Base-by-base conservation (phyloP, 2,888 invertebrate species). In the Brachynemurus nebulosus region DNA sequence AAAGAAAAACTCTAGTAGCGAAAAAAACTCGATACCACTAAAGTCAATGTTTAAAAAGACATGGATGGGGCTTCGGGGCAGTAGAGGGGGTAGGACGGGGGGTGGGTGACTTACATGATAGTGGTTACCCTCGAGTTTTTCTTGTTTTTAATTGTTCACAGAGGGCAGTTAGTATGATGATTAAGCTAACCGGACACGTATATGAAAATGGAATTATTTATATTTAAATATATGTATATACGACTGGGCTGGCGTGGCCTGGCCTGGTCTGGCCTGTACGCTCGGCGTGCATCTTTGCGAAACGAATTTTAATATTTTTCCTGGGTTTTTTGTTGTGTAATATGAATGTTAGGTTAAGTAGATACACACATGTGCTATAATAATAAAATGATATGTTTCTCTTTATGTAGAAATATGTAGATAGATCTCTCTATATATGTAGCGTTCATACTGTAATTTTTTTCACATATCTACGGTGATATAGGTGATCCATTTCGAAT, bases 211-310 rank as follows among this genome's bases (percentile, higher is more conserved):
- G 37, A 44, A 44, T 44, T 44, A 44, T 44, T 44, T 44, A 44
- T 44, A 44, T 44, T 44, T 44, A 44, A 44, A 44, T 44, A 38
- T 37, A 27, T 40, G 30, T 12, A 37, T 17, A 27, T 27, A 30
- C n/a, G 30, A 30, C n/a, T 11, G 30, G 14, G 14, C 30, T 4
- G 14, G 14, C 21, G 39, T n/a, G 11, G 39, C 7, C 16, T n/a
- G 39, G 12, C 20, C 9, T 9, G 6, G 2, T 27, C 27, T 9
- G 9, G 16, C n/a, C 18, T 6, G n/a, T 20, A 39, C 18, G 23
- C 21, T 59, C 57, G 57, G 58, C 59, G 58, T 58, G 60, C 61
- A 61, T 61, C 61, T 61, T 61, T 61, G 59, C 59, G 57, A 59
- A 59, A 59, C 59, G 58, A 58, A 61, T 59, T 60, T 63, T 61